phyloP scores from a whole-genome alignment of 2,797 vertebrate species.

The Gila robusta region DNA sequence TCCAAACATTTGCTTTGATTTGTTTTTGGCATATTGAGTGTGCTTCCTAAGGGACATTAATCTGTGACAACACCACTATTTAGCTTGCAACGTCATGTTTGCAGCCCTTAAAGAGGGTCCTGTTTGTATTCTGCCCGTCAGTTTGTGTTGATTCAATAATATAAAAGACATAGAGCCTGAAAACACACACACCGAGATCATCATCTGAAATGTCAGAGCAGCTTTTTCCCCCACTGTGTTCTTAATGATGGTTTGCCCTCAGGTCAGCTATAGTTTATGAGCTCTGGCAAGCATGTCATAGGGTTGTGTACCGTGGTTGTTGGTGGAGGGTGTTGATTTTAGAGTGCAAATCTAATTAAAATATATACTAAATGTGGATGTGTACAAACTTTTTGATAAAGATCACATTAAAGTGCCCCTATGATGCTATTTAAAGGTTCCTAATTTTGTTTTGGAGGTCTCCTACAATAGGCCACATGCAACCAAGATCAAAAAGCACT shows the following conservation, averaged over 20 bases:
- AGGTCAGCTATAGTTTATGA: slow-evolving; percentile 29
- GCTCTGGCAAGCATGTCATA: slow-evolving; percentile 22
- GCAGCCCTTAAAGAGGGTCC: not conserved
- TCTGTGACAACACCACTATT: slow-evolving; percentile 1
- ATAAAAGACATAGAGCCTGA: slow-evolving; percentile 21
- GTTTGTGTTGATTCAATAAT: slow-evolving; percentile 47
- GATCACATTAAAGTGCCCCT: not conserved
- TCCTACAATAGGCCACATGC: not conserved
- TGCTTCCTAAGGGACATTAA: not conserved
- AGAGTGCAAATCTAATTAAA: slow-evolving; percentile 6
- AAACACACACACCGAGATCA: slow-evolving; percentile 28
- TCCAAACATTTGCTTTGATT: not conserved
- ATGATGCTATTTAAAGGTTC: not conserved
- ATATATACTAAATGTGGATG: not conserved
- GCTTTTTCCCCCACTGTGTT: slow-evolving; percentile 34
- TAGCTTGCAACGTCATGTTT: slow-evolving; percentile 14
- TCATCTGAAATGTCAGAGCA: slow-evolving; percentile 37
- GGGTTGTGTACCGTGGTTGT: slow-evolving; percentile 16
- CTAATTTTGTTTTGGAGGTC: not conserved
- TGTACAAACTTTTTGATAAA: not conserved
- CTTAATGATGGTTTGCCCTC: slow-evolving; percentile 41
- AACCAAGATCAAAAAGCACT: not conserved
- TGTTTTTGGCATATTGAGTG: not conserved
- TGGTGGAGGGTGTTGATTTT: slow-evolving; percentile 7
- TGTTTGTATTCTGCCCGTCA: slow-evolving; percentile 28